phyloP scores from a whole-genome alignment of 2,113 vertebrate species.

The Phylloscopus trochilus region DNA sequence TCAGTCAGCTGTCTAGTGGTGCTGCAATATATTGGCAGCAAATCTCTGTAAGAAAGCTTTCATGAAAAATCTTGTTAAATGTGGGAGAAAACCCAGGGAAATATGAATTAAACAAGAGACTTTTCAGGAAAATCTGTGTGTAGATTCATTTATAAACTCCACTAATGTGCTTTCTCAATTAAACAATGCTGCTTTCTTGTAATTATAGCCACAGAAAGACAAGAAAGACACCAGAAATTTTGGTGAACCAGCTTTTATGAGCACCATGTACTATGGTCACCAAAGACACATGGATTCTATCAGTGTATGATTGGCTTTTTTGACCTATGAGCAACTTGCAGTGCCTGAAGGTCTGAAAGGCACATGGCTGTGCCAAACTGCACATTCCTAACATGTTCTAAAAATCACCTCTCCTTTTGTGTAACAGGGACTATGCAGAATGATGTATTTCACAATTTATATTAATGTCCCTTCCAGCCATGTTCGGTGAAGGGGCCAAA shows the following conservation, averaged over 20 bases:
- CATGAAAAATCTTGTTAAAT: background rate
- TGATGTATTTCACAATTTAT: background rate
- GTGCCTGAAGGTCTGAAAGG: background rate
- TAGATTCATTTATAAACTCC: background rate
- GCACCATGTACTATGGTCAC: background rate
- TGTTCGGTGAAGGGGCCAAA: background rate
- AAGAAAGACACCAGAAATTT: background rate
- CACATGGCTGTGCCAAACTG: background rate
- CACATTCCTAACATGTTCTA: background rate
- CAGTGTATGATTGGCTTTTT: background rate
- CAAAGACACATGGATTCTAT: background rate
- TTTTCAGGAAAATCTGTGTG: background rate
- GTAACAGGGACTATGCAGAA: background rate
- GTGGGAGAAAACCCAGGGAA: background rate
- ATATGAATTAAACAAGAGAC: background rate
- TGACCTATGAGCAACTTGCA: background rate
- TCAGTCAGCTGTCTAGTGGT: background rate
- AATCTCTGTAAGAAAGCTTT: background rate
- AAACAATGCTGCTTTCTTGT: background rate
- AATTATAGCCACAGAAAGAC: background rate
- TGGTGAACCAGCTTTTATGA: background rate
- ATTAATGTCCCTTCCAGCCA: background rate
- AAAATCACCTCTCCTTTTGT: background rate
- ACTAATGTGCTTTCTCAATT: background rate
- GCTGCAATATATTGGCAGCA: background rate